phyloP scores from a whole-genome alignment of 2,888 invertebrate species.

The Melanargia galathea region DNA sequence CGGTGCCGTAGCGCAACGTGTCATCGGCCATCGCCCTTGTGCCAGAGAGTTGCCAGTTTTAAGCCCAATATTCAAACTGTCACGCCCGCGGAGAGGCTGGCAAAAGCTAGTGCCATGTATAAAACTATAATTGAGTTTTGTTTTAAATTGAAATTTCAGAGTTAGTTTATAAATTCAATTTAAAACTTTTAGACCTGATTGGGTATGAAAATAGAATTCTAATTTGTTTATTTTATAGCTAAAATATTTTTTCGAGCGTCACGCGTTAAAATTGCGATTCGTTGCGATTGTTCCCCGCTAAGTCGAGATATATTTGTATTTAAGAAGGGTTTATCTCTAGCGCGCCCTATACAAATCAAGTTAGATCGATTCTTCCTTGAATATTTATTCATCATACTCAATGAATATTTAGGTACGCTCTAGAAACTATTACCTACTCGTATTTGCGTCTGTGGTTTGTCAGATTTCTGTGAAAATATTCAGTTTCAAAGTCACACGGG shows the following conservation, averaged over 20 bases:
- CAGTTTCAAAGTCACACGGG: no score
- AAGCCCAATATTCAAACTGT: not conserved
- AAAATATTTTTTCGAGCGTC: not conserved
- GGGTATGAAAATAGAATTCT: not conserved
- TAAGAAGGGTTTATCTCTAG: no score
- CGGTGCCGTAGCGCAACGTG: no score
- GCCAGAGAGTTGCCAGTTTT: not conserved
- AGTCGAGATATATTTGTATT: no score
- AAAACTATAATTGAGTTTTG: conserved; percentile 8
- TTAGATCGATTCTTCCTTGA: no score
- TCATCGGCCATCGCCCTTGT: no score
- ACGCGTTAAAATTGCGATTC: not conserved
- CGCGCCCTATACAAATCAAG: no score
- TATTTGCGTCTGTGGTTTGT: no score
- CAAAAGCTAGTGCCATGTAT: not conserved
- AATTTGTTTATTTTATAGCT: not conserved
- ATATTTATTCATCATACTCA: no score
- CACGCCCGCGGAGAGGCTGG: not conserved
- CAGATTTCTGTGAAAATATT: no score
- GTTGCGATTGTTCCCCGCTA: not conserved
- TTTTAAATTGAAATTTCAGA: conserved; percentile 1
- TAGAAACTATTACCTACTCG: no score
- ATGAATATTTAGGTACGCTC: no score
- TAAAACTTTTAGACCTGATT: not conserved
- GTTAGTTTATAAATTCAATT: conserved; percentile 9